Base-by-base conservation (phyloP, 2,797 vertebrate species). In the Oryzias dopingdopingensis region DNA sequence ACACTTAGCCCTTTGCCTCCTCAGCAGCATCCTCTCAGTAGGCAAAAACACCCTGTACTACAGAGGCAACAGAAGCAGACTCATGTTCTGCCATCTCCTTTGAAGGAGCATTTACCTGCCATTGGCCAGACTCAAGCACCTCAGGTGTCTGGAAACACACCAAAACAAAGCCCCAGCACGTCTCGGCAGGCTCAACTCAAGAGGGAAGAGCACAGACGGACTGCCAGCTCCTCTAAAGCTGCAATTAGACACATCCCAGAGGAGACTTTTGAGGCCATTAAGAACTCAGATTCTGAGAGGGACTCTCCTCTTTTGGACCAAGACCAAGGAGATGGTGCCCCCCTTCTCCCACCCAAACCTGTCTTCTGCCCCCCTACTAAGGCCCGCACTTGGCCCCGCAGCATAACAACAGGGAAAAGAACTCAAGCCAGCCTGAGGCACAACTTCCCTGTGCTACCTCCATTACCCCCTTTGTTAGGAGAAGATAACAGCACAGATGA, bases 331-430 rank as follows among this genome's bases (percentile, higher is more conserved):
- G 92, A 93, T 65, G 89, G 57, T 23, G 53, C 82, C 43, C 92
- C 91, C 6, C 86, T 93, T 46, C 80, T 93, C 37, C 89, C 88
- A 37, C 92, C 92, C n/a, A 91, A 90, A 67, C 92, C 92, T 17
- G 81, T 93, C 18, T 93, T 93, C 76, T 93, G 89, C 63, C 92
- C 92, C 3, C 92, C 92, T 1, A 92, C 92, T 42, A 93, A 92
- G 62, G 87, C 92, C 8, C 91, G 91, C 57, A 93, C 92, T 16
- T 93, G 92, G 92, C 92, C 92, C 37, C 92, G 91, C 43, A 80
- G 89, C 71, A 76, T 92, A 50, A 82, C 74, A 37, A 76, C 88
- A 46, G 88, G 85, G 40, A 91, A 85, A 69, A 86, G 64, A 55
- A 73, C 84, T 16, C 90, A 83, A 18, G 69, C 83, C 1, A 80